A percentile compares a stretch with the other conserved stretches of the same genome.
Conservation (phyloP, 2,888 invertebrate genomes). For the Acleris laterana region DNA sequence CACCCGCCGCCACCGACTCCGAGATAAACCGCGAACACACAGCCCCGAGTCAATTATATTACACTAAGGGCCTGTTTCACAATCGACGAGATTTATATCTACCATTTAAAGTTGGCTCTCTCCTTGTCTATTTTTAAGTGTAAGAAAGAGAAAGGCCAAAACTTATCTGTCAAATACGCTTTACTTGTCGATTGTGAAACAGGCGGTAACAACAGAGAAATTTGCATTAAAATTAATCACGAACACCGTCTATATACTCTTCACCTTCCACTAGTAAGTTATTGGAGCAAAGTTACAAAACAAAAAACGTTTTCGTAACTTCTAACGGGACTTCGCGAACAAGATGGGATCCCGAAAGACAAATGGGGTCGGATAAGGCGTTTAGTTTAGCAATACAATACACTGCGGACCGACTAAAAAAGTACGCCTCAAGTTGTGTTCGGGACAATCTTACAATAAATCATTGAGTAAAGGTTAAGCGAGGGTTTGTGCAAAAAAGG, state of each 20-base stretch:
- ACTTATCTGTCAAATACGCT: too few relatives aligned
- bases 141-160: too few relatives aligned
- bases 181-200: too few relatives aligned
- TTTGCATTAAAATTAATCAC: not conserved
- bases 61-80: too few relatives aligned
- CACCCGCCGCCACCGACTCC: not conserved
- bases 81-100: too few relatives aligned
- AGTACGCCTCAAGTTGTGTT: constrained; percentile 17
- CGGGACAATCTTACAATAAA: constrained; percentile 17
- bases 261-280: constrained; percentile 15
- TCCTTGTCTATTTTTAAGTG: too few relatives aligned
- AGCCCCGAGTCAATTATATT: not conserved
- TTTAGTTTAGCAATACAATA: constrained; percentile 30
- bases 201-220: not conserved
- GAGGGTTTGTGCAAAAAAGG: constrained; percentile 22
- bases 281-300: constrained; percentile 27
- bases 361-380: constrained; percentile 36
- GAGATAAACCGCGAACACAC: constrained; percentile 6
- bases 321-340: constrained; percentile 31
- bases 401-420: constrained; percentile 26
- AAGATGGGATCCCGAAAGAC: constrained; percentile 38
- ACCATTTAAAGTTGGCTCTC: too few relatives aligned
- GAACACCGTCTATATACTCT: constrained; percentile 1
- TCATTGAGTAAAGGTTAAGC: constrained; percentile 23
- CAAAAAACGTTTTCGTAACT: constrained; percentile 34